These are phyloP conservation scores for Paedocypris micromegethes DNA, from an alignment of 2,797 vertebrate genomes.

Conservation along the genomic window DNA sequence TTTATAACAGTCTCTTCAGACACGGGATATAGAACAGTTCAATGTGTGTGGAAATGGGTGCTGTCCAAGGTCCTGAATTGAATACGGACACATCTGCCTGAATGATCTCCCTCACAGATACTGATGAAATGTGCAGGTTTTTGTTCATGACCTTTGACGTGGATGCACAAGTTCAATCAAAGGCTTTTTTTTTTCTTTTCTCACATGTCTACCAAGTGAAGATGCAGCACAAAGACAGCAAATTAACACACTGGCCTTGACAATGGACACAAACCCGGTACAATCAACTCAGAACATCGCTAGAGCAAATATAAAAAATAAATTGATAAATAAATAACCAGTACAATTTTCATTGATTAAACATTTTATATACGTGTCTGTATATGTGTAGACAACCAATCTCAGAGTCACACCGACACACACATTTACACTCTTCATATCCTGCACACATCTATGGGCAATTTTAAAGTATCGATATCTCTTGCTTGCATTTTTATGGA, in stretches of 20 bases:
- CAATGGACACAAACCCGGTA: constrained; percentile 18
- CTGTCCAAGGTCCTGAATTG: neutral
- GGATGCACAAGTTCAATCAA: neutral
- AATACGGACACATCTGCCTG: neutral
- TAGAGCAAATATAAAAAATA: neutral
- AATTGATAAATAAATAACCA: too few species aligned
- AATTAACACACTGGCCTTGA: neutral
- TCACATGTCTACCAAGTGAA: constrained; percentile 8
- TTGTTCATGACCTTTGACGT: neutral
- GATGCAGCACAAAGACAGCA: constrained; percentile 6
- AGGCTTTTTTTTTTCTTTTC: constrained; percentile 21
- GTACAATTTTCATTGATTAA: too few species aligned
- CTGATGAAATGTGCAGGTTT: neutral
- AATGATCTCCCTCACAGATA: neutral
- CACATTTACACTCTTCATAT: too few species aligned
- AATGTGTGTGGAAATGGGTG: too few species aligned
- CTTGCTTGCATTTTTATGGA: too few species aligned
- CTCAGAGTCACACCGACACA: too few species aligned
- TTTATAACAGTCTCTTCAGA: neutral
- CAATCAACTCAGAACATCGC: neutral
- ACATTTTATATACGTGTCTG: neutral
- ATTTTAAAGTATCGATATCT: too few species aligned
- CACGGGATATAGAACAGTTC: neutral
- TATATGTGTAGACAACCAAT: neutral
- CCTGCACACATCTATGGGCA: too few species aligned